Base-by-base conservation (phyloP, 2,888 invertebrate genomes). In the Chaitophorus viminalis region DNA sequence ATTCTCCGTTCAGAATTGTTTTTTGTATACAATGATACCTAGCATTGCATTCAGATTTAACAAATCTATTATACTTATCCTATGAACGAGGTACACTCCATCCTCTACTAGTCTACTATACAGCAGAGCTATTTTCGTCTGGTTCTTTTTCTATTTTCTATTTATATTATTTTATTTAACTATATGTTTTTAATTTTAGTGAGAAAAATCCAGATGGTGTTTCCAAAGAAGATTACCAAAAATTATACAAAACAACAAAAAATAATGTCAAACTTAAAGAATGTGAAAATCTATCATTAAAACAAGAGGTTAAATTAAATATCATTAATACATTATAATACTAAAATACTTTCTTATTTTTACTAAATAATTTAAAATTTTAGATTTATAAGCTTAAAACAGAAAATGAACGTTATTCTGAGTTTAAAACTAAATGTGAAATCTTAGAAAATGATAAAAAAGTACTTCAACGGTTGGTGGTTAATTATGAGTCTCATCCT, bases 171-270 rank as follows among this genome's bases (percentile, higher is more conserved):
- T 5, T 17, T 52, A 52, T 17, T 52, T 2, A 17, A 1, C 52
- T 9, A 9, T 52, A 52, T 52, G 52, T 74, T 39, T 68, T 9
- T 74, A 46, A 4, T 81, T 75, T 75, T 52, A 87, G 87, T 65
- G 87, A 81, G 18, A 81, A 87, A 74, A 87, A 87, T 36, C 87
- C 87, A 1, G 21, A 39, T 18, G 74, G 65, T 14, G 25, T 87
- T 75, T n/a, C 87, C 25, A 87, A 65, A 87, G 87, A 87, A 81
- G 87, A 87, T 36, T 87, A 81, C 33, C 87, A 81, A 74, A 87
- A 87, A 46, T 46, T 87, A 36, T 87, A 87, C 29, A 87, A 87
- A 74, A 81, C 81, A 31, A 46, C 75, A 11, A 87, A 87, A 81
- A 87, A 87, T n/a, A 87, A 87, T 46, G 36, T 87, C 11, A 87